Evolutionary conservation across 2,113 vertebrate species (phyloP).

Genomic region (Chiloscyllium plagiosum): DNA sequence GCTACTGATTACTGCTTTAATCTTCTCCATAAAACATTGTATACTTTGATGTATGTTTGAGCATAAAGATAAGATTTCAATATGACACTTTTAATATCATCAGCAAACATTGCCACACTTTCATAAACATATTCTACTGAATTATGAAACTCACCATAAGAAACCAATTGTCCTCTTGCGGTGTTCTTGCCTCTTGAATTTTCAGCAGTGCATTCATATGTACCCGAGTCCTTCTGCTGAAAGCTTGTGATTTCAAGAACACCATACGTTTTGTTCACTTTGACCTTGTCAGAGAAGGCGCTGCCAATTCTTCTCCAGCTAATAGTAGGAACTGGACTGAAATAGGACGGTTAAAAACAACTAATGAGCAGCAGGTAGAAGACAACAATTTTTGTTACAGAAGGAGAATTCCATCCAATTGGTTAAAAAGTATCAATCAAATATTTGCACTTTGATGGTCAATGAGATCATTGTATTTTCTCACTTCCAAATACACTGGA

Average conservation of each 20-base stretch:
- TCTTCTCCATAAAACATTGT: background rate
- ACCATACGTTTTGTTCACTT: conserved; percentile 73
- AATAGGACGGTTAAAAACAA: conserved; percentile 30
- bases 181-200: conserved; percentile 84
- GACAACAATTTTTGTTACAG: background rate
- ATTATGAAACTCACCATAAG: conserved; percentile 69
- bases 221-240: conserved; percentile 84
- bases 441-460: background rate
- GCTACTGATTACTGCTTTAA: background rate
- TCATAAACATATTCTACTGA: background rate
- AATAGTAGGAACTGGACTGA: conserved; percentile 85
- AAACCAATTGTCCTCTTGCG: conserved; percentile 79
- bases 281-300: conserved; percentile 79
- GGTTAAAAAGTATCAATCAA: too few relatives aligned
- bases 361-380: background rate
- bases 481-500: too few relatives aligned
- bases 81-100: background rate
- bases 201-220: conserved; percentile 84
- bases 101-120: background rate
- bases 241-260: conserved; percentile 85
- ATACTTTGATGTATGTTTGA: background rate
- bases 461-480: background rate
- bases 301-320: conserved; percentile 84
- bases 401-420: too few relatives aligned
- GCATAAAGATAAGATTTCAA: background rate